Percentiles rank a stretch among this genome's conserved stretches.
Conservation (phyloP, 2,888 invertebrate species). For the Cephus runcator region DNA sequence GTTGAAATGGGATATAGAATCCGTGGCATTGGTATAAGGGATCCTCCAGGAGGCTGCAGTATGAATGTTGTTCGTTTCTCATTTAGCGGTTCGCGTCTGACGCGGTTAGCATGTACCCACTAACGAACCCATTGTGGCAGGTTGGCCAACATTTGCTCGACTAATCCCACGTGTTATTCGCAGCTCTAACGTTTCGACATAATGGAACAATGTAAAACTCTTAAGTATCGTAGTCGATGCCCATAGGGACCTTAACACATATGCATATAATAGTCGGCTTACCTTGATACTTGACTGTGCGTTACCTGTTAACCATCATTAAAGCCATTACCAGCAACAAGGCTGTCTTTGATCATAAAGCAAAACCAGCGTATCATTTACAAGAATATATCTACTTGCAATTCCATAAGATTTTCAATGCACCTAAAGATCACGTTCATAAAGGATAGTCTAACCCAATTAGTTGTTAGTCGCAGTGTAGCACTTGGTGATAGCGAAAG, state of each 20-base stretch:
- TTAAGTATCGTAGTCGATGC: conserved; percentile 19
- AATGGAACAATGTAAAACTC: conserved; percentile 31
- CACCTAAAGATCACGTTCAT: neutral
- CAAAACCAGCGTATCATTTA: neutral
- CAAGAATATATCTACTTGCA: neutral
- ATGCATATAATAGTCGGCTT: neutral
- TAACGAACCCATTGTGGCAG: conserved; percentile 61
- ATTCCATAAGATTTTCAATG: neutral
- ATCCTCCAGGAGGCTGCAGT: neutral
- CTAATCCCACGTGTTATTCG: conserved; percentile 52
- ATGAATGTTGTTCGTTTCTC: conserved; percentile 38
- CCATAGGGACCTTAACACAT: neutral
- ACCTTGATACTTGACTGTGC: neutral
- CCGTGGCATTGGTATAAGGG: neutral
- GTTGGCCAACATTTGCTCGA: conserved; percentile 52
- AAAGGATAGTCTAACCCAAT: neutral
- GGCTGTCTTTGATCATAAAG: neutral
- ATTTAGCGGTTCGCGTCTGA: conserved; percentile 49
- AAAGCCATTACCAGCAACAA: neutral
- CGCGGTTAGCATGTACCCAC: conserved; percentile 53
- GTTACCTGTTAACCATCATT: neutral
- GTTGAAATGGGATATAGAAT: neutral
- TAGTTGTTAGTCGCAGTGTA: neutral
- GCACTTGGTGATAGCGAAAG: neutral
- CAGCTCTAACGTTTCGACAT: conserved; percentile 37